Evolutionary conservation across 2,888 invertebrate species (phyloP), one percentile per base, ranked within the genome.

Genomic region (Frankliniella intonsa): DNA sequence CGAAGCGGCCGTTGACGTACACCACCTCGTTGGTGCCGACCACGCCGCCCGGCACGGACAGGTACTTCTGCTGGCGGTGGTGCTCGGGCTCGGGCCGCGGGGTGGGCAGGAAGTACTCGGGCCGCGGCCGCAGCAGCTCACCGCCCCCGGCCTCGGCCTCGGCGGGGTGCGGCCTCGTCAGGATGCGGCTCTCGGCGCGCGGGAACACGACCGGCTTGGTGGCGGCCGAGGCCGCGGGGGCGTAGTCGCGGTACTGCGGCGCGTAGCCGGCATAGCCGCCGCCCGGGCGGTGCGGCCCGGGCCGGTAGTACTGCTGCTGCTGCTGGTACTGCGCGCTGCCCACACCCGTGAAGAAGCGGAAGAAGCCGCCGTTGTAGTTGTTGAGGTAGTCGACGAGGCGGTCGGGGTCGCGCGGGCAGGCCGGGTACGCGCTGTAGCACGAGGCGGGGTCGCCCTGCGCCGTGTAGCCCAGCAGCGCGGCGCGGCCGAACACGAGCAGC

Each of bases 291-390:
- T 25, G 12, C 82, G 12, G 22, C 82, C 84, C 84, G 76, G 83
- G 83, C 62, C 83, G 83, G 65, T 81, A 81, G 55, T 83, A 82
- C 22, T 84, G 84, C 79, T 84, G 83, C 11, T 84, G 85, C 80
- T 85, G 83, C 25, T 86, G 85, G 82, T 85, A 83, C 76, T 84
- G 83, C 82, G 85, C 89, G 83, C 88, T 87, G 82, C 90, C 90
- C 79, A 90, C 86, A 62, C 90, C 90, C 84, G 90, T 92, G 86
- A 95, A 95, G 86, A 94, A 94, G 83, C 94, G 90, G 86, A 95
- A 95, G 88, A 95, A 94, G 1, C 95, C 95, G 76, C 95, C 95
- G 82, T 95, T 94, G 86, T 95, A 92, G 87, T 95, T 95, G 88
- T 95, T 95, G 81, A 95, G 89, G 87, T 95, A 95, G 87, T 93